Conservation (phyloP, 2,888 invertebrate genomes). For the Melanostoma scalare region DNA sequence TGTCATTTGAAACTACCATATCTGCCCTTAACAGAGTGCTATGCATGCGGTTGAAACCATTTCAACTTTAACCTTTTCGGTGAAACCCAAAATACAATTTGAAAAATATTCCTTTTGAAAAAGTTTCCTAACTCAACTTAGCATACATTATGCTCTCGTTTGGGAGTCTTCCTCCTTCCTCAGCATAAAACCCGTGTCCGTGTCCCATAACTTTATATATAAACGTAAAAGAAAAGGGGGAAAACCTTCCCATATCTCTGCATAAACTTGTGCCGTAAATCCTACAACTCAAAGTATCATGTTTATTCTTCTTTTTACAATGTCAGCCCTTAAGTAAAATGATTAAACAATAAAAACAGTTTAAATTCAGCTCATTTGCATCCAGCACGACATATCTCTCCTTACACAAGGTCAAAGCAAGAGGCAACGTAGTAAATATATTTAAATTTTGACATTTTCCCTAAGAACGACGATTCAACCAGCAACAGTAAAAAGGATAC, state of each 20-base stretch:
- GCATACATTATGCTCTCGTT: too few species aligned
- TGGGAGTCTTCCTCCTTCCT: too few species aligned
- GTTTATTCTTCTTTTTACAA: slow-evolving; percentile 37
- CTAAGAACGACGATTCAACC: neutral
- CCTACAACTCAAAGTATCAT: neutral
- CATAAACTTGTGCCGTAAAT: slow-evolving; percentile 30
- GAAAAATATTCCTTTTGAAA: too few species aligned
- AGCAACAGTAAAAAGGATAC: slow-evolving; percentile 20
- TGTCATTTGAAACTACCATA: too few species aligned
- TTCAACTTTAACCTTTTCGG: too few species aligned
- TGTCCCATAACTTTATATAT: neutral
- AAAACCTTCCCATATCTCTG: slow-evolving; percentile 12
- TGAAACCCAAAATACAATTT: too few species aligned
- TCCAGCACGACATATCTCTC: slow-evolving; percentile 40
- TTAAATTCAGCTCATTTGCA: slow-evolving; percentile 66
- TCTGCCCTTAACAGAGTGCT: too few species aligned
- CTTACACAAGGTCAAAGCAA: slow-evolving; percentile 52
- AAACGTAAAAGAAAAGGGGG: slow-evolving; percentile 2
- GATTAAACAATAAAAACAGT: slow-evolving; percentile 59
- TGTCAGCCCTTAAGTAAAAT: slow-evolving; percentile 46
- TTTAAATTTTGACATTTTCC: slow-evolving; percentile 36
- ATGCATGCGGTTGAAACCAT: too few species aligned
- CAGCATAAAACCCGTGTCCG: too few species aligned
- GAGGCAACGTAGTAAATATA: slow-evolving; percentile 15
- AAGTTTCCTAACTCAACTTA: too few species aligned